These are phyloP conservation scores for Dicentrarchus labrax DNA, from an alignment of 2,113 vertebrate genomes.

Conservation along the genomic window DNA sequence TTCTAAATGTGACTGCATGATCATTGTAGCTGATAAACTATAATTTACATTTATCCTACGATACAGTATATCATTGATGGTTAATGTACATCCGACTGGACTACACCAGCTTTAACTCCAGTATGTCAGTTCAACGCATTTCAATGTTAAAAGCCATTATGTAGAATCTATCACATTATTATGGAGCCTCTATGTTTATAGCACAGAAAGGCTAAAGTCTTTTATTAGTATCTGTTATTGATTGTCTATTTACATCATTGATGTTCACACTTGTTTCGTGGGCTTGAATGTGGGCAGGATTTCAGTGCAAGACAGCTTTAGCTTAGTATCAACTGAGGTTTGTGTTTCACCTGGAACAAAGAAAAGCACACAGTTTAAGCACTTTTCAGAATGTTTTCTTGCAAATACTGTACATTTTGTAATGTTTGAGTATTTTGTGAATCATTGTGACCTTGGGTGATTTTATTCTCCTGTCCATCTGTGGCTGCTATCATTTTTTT, in stretches of 20 bases:
- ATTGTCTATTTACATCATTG: conserved; percentile 47
- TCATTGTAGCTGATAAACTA: conserved; percentile 63
- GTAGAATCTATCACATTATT: conserved; percentile 52
- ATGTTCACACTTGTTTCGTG: conserved; percentile 54
- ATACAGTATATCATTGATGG: conserved; percentile 63
- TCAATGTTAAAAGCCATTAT: conserved; percentile 62
- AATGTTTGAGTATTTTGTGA: conserved; percentile 71
- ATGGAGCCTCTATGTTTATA: conserved; percentile 46
- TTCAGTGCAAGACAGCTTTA: conserved; percentile 57
- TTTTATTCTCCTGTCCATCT: conserved; percentile 64
- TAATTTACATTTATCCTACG: conserved; percentile 68
- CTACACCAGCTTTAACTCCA: conserved; percentile 38
- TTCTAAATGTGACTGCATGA: conserved; percentile 74
- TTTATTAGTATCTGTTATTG: conserved; percentile 35
- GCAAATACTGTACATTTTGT: conserved; percentile 73
- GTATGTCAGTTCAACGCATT: conserved; percentile 58
- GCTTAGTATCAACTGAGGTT: conserved; percentile 29
- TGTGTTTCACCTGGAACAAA: conserved; percentile 63
- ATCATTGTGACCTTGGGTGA: conserved; percentile 67
- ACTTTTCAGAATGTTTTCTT: conserved; percentile 77
- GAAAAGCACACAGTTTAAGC: conserved; percentile 75
- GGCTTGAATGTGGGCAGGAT: conserved; percentile 68
- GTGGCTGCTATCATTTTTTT: conserved; percentile 72
- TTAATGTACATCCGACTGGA: conserved; percentile 57
- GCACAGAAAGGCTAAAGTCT: conserved; percentile 36